phyloP scores from a whole-genome alignment of 92 coral and sea anemone species.

The Galaxea fascicularis region DNA sequence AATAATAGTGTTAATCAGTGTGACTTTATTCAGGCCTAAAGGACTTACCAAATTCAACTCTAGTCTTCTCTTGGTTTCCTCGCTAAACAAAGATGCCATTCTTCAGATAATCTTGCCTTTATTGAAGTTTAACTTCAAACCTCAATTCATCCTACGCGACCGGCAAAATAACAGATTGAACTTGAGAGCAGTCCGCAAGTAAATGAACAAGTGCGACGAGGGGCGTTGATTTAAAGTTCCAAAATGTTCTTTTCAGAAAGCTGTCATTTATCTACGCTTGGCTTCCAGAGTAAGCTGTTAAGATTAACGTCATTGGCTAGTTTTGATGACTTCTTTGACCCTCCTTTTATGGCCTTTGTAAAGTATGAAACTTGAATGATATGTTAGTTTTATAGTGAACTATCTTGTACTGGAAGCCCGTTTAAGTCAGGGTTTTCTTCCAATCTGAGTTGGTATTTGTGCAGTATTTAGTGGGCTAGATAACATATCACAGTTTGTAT shows the following conservation, averaged over 20 bases:
- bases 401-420: neutral
- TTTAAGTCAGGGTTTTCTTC: neutral
- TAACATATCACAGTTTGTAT: neutral
- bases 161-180: neutral
- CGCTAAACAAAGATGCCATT: slow-evolving; percentile 45
- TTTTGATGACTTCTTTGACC: neutral
- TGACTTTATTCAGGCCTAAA: neutral
- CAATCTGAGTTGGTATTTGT: too few species aligned
- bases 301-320: slow-evolving; percentile 25
- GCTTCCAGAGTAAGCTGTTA: slow-evolving; percentile 14
- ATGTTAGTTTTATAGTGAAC: neutral
- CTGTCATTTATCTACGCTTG: slow-evolving; percentile 62
- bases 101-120: neutral
- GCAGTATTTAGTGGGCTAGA: neutral
- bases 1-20: neutral
- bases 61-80: slow-evolving; percentile 29
- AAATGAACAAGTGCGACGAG: neutral
- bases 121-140: neutral
- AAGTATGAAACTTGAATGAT: neutral
- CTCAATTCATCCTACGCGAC: neutral
- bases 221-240: slow-evolving; percentile 47
- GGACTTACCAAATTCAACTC: slow-evolving; percentile 38
- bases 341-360: neutral
- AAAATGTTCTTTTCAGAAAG: slow-evolving; percentile 40
- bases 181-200: neutral